Base-by-base conservation (phyloP, 92 coral and sea anemone species). In the Epizoanthus scotinus region DNA sequence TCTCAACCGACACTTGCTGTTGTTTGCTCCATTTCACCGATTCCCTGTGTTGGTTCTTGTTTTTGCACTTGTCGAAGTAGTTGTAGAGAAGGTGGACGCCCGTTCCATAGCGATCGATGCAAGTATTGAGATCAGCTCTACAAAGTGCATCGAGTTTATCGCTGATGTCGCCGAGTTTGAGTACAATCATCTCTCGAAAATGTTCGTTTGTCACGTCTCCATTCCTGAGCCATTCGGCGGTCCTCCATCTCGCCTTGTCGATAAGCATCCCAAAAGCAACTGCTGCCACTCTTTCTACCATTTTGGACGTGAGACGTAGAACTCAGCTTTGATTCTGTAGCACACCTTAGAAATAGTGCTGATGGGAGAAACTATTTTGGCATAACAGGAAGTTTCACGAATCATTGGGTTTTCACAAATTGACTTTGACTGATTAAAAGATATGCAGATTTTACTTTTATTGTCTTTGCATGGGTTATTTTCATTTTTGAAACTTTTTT, bases 141-240 rank as follows among this genome's bases (percentile, higher is more conserved):
- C 74, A 70, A 15, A 82, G 28, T 20, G 78, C 85, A 34, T 61
- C 56, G 18, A 82, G 85, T 54, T 68, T 82, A 28, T 24, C 27
- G 28, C 62, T 82, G 70, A 82, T 42, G 36, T 82, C 85, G 62
- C 59, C 19, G 18, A 82, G 40, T 29, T 82, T 78, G 12, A 78
- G 67, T 2, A 82, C 34, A 24, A 82, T 82, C 18, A 82, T 55
- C 66, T 58, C 85, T 22, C 85, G 63, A 50, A 82, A 82, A n/a
- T 58, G 80, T 53, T 68, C 59, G 27, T 60, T 64, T 17, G 67
- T 59, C 3, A 82, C 56, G 20, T 44, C 79, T 19, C 80, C 79
- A 55, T 82, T 57, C 20, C 21, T 40, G 15, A 82, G 85, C 36
- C 31, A 26, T 12, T 70, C 34, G 17, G 80, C 85, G 8, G 78